Percentiles rank a stretch among this genome's conserved stretches.
Conservation (phyloP, 2,888 invertebrate genomes). For the Hyppa rectilinea region DNA sequence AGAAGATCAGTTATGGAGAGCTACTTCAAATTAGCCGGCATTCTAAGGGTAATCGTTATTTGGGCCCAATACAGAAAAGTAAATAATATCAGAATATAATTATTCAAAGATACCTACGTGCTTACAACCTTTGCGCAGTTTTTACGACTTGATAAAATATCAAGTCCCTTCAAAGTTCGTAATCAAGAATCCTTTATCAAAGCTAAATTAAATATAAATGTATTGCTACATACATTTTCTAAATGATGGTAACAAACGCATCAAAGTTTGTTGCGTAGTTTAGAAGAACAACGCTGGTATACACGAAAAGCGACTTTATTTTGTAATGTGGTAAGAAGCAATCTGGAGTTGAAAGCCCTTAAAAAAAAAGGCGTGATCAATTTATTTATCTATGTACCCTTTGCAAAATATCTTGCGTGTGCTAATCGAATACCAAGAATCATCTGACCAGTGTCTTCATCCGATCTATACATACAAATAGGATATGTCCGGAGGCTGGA, state of each 20-base stretch:
- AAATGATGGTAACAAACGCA: neutral
- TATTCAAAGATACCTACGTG: no score
- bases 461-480: neutral
- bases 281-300: neutral
- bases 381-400: neutral
- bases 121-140: neutral
- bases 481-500: neutral
- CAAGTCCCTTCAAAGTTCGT: no score
- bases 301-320: neutral
- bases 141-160: neutral
- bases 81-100: no score
- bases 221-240: neutral
- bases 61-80: neutral
- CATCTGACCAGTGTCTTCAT: neutral
- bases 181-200: no score
- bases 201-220: no score
- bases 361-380: neutral
- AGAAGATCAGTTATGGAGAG: conserved; percentile 1
- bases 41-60: neutral
- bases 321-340: neutral
- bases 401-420: neutral
- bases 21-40: conserved; percentile 15
- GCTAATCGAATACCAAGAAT: neutral
- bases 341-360: neutral
- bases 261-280: no score